These are phyloP conservation scores for Drosophila kikkawai DNA, from an alignment of 1,140 invertebrate species.

Conservation along the genomic window DNA sequence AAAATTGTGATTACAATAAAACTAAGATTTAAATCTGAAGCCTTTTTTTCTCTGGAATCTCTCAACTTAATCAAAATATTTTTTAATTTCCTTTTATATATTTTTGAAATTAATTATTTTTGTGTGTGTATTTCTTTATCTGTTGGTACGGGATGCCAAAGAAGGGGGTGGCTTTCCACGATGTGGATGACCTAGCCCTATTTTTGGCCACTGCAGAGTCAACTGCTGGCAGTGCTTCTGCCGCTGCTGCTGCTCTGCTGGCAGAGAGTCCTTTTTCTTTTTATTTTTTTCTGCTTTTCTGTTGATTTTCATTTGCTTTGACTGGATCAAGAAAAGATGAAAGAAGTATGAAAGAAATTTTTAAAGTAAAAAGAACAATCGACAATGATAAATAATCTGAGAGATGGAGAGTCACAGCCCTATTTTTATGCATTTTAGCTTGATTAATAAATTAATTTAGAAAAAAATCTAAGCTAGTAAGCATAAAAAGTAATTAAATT, in stretches of 20 bases:
- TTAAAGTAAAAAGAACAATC: conserved; percentile 5
- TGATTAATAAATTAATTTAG: neutral
- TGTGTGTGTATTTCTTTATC: conserved; percentile 6
- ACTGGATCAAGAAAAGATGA: neutral
- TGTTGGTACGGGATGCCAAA: no score
- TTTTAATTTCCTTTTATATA: neutral
- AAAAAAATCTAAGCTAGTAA: neutral
- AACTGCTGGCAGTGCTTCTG: conserved; percentile 34
- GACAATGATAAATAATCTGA: neutral
- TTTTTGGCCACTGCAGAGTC: conserved; percentile 62
- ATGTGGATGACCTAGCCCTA: conserved; percentile 78
- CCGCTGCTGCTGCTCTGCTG: conserved; percentile 34
- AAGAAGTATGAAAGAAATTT: neutral
- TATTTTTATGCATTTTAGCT: neutral
- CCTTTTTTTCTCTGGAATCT: no score
- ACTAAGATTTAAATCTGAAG: no score
- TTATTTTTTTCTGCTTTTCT: neutral
- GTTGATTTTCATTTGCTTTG: conserved; percentile 1
- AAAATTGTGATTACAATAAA: no score
- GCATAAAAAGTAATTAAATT: neutral
- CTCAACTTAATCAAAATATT: no score
- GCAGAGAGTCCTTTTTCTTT: conserved; percentile 36
- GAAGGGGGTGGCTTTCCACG: conserved; percentile 1
- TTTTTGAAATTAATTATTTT: neutral
- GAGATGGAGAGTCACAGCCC: neutral